phyloP scores from a whole-genome alignment of 2,113 vertebrate genomes.

The Paramormyrops kingsleyae region DNA sequence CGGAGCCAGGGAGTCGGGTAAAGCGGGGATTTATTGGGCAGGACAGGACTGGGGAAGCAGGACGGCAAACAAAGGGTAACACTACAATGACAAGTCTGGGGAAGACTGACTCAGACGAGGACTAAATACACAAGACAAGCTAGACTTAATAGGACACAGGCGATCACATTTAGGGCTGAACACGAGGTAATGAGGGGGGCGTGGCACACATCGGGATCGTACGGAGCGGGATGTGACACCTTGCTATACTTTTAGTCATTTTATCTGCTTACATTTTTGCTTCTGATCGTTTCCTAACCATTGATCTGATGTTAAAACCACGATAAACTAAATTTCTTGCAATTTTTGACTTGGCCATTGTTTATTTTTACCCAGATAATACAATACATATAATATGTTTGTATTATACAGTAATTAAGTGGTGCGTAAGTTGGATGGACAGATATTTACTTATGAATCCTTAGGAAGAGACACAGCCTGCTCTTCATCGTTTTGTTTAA shows the following conservation, averaged over 20 bases:
- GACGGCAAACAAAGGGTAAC: no score
- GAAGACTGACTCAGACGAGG: no score
- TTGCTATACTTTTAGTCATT: background rate
- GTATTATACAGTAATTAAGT: background rate
- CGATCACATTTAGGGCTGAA: no score
- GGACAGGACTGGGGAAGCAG: no score
- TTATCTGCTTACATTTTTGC: background rate
- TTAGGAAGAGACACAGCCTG: background rate
- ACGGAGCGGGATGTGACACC: no score
- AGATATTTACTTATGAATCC: background rate
- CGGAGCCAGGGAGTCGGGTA: no score
- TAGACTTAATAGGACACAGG: no score
- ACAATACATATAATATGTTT: background rate
- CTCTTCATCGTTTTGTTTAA: background rate
- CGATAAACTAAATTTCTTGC: background rate
- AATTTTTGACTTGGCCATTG: background rate
- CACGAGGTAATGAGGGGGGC: no score
- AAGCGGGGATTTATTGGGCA: no score
- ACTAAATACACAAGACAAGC: no score
- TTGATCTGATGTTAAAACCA: background rate
- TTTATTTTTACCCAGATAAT: background rate
- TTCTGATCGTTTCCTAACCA: background rate
- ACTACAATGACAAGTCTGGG: no score
- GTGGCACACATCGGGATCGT: no score
- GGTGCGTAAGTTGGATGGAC: background rate